phyloP scores from a whole-genome alignment of 1,140 invertebrate genomes.

The Centruroides vittatus region DNA sequence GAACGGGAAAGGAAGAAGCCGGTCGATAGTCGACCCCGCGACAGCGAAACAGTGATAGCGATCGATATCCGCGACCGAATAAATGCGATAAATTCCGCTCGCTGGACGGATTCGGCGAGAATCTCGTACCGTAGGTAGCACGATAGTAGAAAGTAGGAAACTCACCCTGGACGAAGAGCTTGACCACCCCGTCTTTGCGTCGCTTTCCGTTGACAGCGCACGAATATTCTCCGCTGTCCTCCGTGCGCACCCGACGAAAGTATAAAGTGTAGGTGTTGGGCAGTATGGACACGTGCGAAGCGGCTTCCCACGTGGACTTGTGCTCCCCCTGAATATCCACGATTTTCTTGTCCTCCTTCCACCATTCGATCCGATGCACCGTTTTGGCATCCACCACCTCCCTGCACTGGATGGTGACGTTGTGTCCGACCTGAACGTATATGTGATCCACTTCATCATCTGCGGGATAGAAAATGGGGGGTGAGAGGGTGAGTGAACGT shows the following conservation, averaged over 20 bases:
- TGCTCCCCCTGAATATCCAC: constrained; percentile 13
- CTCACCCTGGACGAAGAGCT: constrained; percentile 49
- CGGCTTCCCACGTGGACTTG: constrained; percentile 14
- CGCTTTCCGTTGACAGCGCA: constrained; percentile 51
- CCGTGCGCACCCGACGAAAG: constrained; percentile 42
- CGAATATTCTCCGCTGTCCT: constrained; percentile 47
- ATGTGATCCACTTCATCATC: background rate
- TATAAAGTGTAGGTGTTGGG: constrained; percentile 45
- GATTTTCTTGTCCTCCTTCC: constrained; percentile 19
- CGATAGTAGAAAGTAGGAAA: background rate
- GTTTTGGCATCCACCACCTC: constrained; percentile 7
- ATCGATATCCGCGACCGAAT: background rate
- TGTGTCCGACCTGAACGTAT: constrained; percentile 16
- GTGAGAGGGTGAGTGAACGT: no score
- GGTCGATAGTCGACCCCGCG: no score
- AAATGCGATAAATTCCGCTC: background rate
- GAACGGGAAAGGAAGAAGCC: no score
- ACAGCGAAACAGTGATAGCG: no score
- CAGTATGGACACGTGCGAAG: constrained; percentile 33
- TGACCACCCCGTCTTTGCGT: constrained; percentile 40
- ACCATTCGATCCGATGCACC: constrained; percentile 17
- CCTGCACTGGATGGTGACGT: constrained; percentile 16
- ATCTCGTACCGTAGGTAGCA: no score
- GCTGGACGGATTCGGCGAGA: no score
- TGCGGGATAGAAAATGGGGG: background rate